Percentiles rank a stretch among this genome's conserved stretches.
phyloP scores from a whole-genome alignment of 1,140 invertebrate species.

The Orius insidiosus region DNA sequence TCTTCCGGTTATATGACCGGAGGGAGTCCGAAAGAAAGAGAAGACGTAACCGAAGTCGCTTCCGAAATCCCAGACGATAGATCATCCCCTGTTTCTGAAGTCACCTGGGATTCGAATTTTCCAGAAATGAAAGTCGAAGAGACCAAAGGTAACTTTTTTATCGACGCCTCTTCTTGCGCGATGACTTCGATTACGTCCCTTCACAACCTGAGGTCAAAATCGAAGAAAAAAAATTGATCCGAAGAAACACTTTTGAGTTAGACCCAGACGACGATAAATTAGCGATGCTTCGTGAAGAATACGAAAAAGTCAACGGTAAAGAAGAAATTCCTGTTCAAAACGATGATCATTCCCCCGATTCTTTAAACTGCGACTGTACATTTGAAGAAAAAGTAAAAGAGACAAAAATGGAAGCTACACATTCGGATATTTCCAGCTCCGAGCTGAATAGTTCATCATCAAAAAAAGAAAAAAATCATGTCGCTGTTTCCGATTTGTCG shows the following conservation, averaged over 20 bases:
- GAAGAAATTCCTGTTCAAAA: conserved; percentile 25
- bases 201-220: conserved; percentile 1
- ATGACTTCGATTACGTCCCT: conserved; percentile 29
- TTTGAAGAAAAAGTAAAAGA: conserved; percentile 7
- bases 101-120: conserved; percentile 40
- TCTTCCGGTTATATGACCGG: conserved; percentile 25
- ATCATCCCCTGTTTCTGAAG: conserved; percentile 36
- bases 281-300: conserved; percentile 31
- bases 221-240: conserved; percentile 24
- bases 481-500: conserved; percentile 13
- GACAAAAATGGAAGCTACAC: neutral
- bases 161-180: conserved; percentile 52
- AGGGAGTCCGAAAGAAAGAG: conserved; percentile 30
- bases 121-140: conserved; percentile 24
- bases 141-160: conserved; percentile 34
- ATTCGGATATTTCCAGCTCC: conserved; percentile 6
- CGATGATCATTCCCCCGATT: conserved; percentile 21
- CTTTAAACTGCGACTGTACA: conserved; percentile 20
- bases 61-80: conserved; percentile 49
- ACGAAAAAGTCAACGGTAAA: conserved; percentile 32
- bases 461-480: conserved; percentile 26
- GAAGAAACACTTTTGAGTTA: conserved; percentile 33
- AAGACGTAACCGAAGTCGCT: conserved; percentile 17
- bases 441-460: conserved; percentile 28
- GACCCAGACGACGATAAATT: conserved; percentile 29